Percentiles rank a stretch among this genome's conserved stretches.
Conservation (phyloP, 2,888 invertebrate species). For the Caenorhabditis japonica region DNA sequence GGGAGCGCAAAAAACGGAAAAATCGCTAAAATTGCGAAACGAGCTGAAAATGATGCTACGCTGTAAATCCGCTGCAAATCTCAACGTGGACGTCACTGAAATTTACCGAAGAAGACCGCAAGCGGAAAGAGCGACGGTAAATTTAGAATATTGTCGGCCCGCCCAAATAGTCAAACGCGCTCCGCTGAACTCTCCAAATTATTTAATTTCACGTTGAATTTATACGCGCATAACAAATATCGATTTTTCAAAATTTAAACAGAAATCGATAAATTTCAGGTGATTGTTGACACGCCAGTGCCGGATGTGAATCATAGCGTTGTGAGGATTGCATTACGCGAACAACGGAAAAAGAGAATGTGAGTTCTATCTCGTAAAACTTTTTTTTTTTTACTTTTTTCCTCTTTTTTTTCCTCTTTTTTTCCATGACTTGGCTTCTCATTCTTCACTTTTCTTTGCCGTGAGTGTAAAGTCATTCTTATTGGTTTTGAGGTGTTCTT, state of each 20-base stretch:
- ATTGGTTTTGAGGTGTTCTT: slow-evolving; percentile 24
- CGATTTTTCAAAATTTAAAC: neutral
- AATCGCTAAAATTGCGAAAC: slow-evolving; percentile 19
- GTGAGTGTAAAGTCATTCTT: slow-evolving; percentile 36
- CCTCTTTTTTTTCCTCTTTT: too few relatives aligned
- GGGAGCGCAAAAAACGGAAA: slow-evolving; percentile 27
- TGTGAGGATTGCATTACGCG: slow-evolving; percentile 11
- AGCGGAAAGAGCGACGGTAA: slow-evolving; percentile 42
- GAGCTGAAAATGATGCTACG: slow-evolving; percentile 7
- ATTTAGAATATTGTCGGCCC: too few relatives aligned
- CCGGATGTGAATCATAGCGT: slow-evolving; percentile 30
- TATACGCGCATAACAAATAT: too few relatives aligned
- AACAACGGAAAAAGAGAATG: slow-evolving; percentile 29
- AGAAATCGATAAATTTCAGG: slow-evolving; percentile 29
- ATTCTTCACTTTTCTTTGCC: too few relatives aligned
- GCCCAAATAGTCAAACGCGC: too few relatives aligned
- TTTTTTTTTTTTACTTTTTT: too few relatives aligned
- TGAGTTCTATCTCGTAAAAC: slow-evolving; percentile 14
- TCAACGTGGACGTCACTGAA: slow-evolving; percentile 1
- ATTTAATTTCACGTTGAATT: too few relatives aligned
- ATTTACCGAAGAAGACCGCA: slow-evolving; percentile 21
- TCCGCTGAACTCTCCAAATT: too few relatives aligned
- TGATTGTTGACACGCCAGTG: slow-evolving; percentile 44
- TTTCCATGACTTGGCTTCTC: too few relatives aligned
- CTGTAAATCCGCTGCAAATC: slow-evolving; percentile 24